phyloP scores from a whole-genome alignment of 2,113 vertebrate genomes.

The Phalacrocorax aristotelis region DNA sequence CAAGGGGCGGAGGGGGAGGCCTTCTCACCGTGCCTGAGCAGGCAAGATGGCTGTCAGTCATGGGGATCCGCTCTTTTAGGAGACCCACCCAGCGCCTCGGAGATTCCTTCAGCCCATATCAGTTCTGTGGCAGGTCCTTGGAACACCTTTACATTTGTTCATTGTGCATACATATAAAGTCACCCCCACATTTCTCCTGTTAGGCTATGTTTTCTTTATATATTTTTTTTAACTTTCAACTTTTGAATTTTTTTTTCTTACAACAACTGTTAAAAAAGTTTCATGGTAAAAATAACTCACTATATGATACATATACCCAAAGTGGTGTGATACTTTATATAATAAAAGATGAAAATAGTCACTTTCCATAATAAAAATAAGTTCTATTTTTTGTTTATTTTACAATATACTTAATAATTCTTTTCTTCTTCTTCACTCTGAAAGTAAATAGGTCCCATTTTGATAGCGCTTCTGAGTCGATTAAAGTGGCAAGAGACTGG shows the following conservation, averaged over 20 bases:
- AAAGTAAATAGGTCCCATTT: slow-evolving; percentile 72
- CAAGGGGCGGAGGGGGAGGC: slow-evolving; percentile 10
- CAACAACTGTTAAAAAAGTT: slow-evolving; percentile 82
- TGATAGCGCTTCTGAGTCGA: slow-evolving; percentile 35
- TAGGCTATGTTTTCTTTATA: slow-evolving; percentile 68
- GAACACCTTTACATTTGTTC: slow-evolving; percentile 21
- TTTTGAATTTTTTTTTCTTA: slow-evolving; percentile 73
- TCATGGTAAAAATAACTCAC: slow-evolving; percentile 92
- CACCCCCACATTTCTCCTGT: slow-evolving; percentile 46
- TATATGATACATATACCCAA: slow-evolving; percentile 88
- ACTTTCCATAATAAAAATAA: slow-evolving; percentile 99
- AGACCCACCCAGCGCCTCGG: background rate
- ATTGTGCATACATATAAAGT: background rate
- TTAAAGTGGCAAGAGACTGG: slow-evolving; percentile 55
- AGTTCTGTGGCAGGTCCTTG: background rate
- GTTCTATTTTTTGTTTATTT: slow-evolving; percentile 99
- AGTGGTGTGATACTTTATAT: slow-evolving; percentile 86
- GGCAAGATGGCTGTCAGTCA: background rate
- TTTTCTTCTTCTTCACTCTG: slow-evolving; percentile 80
- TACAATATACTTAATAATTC: slow-evolving; percentile 99
- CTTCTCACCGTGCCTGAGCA: background rate
- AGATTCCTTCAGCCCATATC: background rate
- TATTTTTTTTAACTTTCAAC: slow-evolving; percentile 62
- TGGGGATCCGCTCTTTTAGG: background rate
- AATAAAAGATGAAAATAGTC: slow-evolving; percentile 89